These are phyloP conservation scores for Coremacera marginata DNA, from an alignment of 2,888 invertebrate species.

Conservation along the genomic window DNA sequence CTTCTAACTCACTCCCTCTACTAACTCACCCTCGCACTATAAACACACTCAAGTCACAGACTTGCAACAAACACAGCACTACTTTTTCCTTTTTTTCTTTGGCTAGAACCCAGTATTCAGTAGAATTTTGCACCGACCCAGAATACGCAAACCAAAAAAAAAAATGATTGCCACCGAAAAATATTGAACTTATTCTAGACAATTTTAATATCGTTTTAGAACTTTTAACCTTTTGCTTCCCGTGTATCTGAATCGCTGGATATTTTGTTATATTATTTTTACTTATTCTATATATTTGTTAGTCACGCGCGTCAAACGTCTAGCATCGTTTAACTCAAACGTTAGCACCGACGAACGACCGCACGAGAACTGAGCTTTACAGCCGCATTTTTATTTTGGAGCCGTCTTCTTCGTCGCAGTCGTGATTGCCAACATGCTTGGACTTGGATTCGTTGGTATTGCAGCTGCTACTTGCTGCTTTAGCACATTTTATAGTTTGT, in stretches of 20 bases:
- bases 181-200: neutral
- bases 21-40: neutral
- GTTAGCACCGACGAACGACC: slow-evolving; percentile 48
- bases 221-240: neutral
- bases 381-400: slow-evolving; percentile 29
- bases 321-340: neutral
- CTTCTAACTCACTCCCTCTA: slow-evolving; percentile 26
- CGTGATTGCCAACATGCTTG: neutral
- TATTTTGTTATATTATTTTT: neutral
- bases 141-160: neutral
- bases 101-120: neutral
- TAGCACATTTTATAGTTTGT: slow-evolving; percentile 2
- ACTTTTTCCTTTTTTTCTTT: neutral
- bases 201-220: slow-evolving; percentile 17
- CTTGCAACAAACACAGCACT: neutral
- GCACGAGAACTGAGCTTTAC: slow-evolving; percentile 47
- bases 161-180: neutral
- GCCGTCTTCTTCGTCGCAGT: slow-evolving; percentile 35
- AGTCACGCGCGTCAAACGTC: slow-evolving; percentile 29
- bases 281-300: neutral
- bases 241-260: neutral
- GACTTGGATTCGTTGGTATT: slow-evolving; percentile 9
- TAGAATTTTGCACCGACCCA: neutral
- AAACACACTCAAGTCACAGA: too few relatives aligned
- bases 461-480: slow-evolving; percentile 19